phyloP scores from a whole-genome alignment of 1,140 invertebrate species.

The Planococcus citri region DNA sequence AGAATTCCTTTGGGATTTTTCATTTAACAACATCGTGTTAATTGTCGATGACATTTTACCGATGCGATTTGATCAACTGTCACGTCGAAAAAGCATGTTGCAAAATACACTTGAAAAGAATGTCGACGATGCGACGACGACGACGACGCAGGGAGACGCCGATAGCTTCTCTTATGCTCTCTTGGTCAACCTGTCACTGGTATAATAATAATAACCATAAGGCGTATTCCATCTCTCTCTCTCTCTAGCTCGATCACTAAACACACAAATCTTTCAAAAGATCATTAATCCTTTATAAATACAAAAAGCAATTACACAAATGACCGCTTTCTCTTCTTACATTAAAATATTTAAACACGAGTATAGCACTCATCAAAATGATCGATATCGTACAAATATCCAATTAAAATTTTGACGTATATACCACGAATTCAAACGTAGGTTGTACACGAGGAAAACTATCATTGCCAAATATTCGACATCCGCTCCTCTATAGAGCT shows the following conservation, averaged over 20 bases:
- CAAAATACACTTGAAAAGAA: background rate
- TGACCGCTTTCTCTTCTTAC: background rate
- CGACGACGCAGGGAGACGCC: too few species aligned
- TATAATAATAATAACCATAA: too few species aligned
- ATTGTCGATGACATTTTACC: background rate
- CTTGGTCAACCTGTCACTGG: background rate
- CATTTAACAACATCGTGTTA: background rate
- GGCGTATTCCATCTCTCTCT: background rate
- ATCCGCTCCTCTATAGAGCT: too few species aligned
- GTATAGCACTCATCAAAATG: background rate
- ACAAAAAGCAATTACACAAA: background rate
- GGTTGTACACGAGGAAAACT: background rate
- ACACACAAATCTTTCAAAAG: background rate
- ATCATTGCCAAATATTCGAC: background rate
- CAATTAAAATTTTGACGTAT: background rate
- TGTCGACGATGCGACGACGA: too few species aligned
- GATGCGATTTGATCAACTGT: background rate
- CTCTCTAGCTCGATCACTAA: too few species aligned
- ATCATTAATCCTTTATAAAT: background rate
- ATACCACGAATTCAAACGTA: background rate
- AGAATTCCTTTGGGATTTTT: background rate
- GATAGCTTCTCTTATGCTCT: too few species aligned
- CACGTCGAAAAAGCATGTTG: background rate
- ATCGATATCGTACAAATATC: slow-evolving; percentile 3
- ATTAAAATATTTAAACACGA: background rate